Evolutionary conservation across 2,888 invertebrate genomes (phyloP).

Genomic region (Agrochola macilenta): DNA sequence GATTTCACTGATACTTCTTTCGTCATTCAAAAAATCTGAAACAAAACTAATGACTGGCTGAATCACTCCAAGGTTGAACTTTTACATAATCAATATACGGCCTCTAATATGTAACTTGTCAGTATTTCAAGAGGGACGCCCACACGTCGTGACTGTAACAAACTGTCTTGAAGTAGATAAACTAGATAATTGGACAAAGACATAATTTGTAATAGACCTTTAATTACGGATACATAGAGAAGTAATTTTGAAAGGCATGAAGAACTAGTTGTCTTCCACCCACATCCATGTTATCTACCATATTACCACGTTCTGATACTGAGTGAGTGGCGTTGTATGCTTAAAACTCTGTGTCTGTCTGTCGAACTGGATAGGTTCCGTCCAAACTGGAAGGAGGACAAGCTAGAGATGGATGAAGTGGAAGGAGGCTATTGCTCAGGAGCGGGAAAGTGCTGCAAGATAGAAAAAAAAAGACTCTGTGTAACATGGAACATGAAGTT

Average conservation of each 20-base stretch:
- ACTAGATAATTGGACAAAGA: constrained; percentile 59
- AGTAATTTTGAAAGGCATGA: constrained; percentile 31
- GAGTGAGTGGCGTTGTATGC: neutral
- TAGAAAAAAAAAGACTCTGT: neutral
- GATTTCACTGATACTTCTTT: constrained; percentile 14
- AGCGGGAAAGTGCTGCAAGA: too few species aligned
- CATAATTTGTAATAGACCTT: constrained; percentile 56
- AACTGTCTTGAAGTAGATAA: constrained; percentile 35
- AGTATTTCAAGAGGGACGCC: constrained; percentile 48
- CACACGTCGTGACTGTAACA: constrained; percentile 31
- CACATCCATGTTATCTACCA: constrained; percentile 14
- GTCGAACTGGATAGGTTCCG: too few species aligned
- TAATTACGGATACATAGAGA: constrained; percentile 44
- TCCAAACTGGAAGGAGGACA: too few species aligned
- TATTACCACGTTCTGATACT: neutral
- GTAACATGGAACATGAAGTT: neutral
- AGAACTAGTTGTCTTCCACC: constrained; percentile 35
- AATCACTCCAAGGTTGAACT: constrained; percentile 40
- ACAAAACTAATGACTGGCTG: constrained; percentile 8
- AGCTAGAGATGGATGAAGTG: too few species aligned
- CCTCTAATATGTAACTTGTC: constrained; percentile 42
- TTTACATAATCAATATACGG: constrained; percentile 52
- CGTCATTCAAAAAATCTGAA: constrained; percentile 5
- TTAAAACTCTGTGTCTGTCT: too few species aligned
- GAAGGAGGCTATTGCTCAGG: too few species aligned